phyloP scores from a whole-genome alignment of 2,888 invertebrate genomes.

The Diplolepis rosae region DNA sequence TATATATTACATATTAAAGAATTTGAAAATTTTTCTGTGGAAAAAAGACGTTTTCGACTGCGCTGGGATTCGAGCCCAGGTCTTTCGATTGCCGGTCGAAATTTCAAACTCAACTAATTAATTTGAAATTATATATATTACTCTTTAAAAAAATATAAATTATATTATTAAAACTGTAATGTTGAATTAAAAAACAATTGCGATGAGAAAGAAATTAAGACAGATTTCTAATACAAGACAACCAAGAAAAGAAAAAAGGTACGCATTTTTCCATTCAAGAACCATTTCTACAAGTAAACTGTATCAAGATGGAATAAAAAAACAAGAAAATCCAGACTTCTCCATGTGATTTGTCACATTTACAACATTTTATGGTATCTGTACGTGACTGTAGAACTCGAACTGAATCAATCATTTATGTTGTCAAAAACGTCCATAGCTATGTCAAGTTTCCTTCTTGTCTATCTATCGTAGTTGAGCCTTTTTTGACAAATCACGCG shows the following conservation, averaged over 20 bases:
- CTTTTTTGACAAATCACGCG: neutral
- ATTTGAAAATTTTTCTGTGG: too few relatives aligned
- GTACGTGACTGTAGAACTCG: constrained; percentile 48
- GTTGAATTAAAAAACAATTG: too few relatives aligned
- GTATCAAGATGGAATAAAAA: neutral
- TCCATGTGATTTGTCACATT: constrained; percentile 50
- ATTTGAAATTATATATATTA: too few relatives aligned
- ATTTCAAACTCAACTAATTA: too few relatives aligned
- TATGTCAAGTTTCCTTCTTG: neutral
- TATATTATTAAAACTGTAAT: too few relatives aligned
- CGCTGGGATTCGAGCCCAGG: too few relatives aligned
- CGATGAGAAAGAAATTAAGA: neutral
- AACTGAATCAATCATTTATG: constrained; percentile 32
- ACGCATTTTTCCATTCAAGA: neutral
- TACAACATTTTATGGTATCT: constrained; percentile 45
- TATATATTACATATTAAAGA: too few relatives aligned
- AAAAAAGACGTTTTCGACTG: too few relatives aligned
- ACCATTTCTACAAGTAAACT: neutral
- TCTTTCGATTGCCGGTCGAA: too few relatives aligned
- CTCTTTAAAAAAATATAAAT: too few relatives aligned
- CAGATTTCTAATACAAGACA: neutral
- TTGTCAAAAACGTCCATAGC: neutral
- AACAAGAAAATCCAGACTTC: neutral
- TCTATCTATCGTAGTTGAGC: neutral
- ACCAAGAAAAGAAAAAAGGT: neutral